Evolutionary conservation across 2,113 vertebrate species (phyloP).

Genomic region (Amphilophus citrinellus): DNA sequence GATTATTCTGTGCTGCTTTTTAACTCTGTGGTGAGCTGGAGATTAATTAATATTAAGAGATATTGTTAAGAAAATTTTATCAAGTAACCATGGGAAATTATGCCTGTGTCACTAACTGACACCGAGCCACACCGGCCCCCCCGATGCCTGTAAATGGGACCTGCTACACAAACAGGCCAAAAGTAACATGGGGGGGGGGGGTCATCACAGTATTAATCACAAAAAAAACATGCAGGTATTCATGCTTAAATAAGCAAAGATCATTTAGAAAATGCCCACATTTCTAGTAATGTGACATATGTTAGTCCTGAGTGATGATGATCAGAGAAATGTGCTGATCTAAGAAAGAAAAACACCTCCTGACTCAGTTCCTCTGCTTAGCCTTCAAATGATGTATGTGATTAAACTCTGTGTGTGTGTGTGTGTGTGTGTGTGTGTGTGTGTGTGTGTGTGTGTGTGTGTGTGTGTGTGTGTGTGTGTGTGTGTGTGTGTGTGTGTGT

Average conservation of each 20-base stretch:
- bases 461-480: not conserved
- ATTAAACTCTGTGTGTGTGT: not conserved
- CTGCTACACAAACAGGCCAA: no score
- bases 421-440: not conserved
- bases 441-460: not conserved
- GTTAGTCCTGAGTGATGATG: not conserved
- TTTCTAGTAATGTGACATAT: not conserved
- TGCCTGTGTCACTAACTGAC: no score
- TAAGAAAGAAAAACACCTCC: not conserved
- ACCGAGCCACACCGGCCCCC: no score
- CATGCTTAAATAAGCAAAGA: not conserved
- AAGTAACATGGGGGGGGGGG: no score
- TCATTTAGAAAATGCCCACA: not conserved
- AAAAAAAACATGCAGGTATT: not conserved
- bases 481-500: not conserved
- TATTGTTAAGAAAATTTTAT: not conserved
- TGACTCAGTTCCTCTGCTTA: not conserved
- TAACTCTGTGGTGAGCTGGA: not conserved
- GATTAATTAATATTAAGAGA: slow-evolving; percentile 10
- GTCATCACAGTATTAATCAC: not conserved
- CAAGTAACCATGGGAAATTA: not conserved
- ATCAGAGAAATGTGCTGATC: not conserved
- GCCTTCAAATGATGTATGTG: not conserved
- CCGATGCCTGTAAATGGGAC: no score
- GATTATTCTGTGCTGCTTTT: not conserved